These are phyloP conservation scores for Netelia melanura DNA, from an alignment of 2,888 invertebrate species.

Conservation along the genomic window DNA sequence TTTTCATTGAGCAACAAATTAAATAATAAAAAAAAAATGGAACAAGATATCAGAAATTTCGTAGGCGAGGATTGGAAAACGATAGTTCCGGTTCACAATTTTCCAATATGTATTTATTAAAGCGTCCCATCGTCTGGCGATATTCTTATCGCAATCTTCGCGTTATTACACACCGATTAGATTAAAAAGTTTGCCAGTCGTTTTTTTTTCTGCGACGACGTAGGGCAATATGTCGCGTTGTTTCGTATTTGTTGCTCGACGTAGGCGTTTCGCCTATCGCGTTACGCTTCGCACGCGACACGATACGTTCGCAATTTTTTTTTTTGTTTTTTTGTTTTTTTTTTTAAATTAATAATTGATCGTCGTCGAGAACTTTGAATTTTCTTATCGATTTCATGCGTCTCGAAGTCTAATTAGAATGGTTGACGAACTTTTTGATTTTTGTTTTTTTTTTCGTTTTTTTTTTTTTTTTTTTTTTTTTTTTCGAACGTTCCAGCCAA, in stretches of 20 bases:
- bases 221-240: slow-evolving; percentile 50
- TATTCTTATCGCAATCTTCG: slow-evolving; percentile 34
- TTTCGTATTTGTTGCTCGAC: slow-evolving; percentile 1
- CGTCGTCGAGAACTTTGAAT: slow-evolving; percentile 9
- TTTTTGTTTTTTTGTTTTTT: not conserved
- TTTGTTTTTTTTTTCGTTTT: slow-evolving; percentile 19
- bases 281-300: slow-evolving; percentile 29
- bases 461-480: not conserved
- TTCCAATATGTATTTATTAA: slow-evolving; percentile 20
- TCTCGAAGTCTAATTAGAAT: slow-evolving; percentile 35
- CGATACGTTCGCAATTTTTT: slow-evolving; percentile 2
- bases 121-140: slow-evolving; percentile 11
- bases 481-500: not conserved
- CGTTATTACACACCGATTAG: slow-evolving; percentile 58
- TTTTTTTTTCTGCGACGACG: not conserved
- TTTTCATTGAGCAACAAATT: not conserved
- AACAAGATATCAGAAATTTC: slow-evolving; percentile 8
- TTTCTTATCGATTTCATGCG: not conserved
- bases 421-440: slow-evolving; percentile 25
- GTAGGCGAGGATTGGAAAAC: slow-evolving; percentile 38
- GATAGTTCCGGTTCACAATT: slow-evolving; percentile 56
- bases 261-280: slow-evolving; percentile 38
- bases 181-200: slow-evolving; percentile 55
- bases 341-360: slow-evolving; percentile 52
- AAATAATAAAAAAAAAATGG: slow-evolving; percentile 7